phyloP scores from a whole-genome alignment of 2,113 vertebrate genomes.

The Dryoscopus gambensis region DNA sequence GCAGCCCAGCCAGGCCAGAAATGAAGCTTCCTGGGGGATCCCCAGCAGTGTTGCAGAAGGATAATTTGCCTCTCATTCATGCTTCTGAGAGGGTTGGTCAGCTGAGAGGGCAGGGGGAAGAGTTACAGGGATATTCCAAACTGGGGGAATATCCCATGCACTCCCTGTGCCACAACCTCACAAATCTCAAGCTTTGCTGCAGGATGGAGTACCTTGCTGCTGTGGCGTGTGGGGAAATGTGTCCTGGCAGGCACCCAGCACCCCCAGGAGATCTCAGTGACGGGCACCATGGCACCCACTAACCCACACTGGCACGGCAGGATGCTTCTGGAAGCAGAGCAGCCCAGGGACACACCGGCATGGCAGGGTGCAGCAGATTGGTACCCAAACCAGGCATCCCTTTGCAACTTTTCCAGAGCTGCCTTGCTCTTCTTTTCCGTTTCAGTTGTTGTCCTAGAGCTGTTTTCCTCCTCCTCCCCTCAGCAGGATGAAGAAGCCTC shows the following conservation, averaged over 20 bases:
- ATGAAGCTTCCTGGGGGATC: neutral
- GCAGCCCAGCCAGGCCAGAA: neutral
- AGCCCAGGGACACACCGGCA: neutral
- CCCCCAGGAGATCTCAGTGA: neutral
- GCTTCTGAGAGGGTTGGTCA: neutral
- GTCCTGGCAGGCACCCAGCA: neutral
- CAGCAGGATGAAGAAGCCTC: constrained; percentile 39
- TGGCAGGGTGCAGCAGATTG: neutral
- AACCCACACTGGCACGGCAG: rapidly evolving
- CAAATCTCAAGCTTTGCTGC: neutral
- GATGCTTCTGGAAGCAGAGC: neutral
- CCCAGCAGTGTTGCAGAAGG: neutral
- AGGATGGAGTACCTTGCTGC: neutral
- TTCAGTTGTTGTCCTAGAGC: constrained; percentile 8
- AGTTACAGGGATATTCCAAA: neutral
- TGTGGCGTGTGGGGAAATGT: rapidly evolving
- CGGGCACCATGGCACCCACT: rapidly evolving
- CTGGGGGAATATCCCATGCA: rapidly evolving
- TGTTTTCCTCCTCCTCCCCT: neutral
- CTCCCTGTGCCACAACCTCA: neutral
- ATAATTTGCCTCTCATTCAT: neutral
- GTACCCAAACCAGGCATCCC: neutral
- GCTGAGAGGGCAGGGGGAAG: neutral
- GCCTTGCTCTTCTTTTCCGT: neutral
- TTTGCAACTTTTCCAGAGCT: neutral